Base-by-base conservation (phyloP, 92 coral and sea anemone species). In the Porites evermanni region DNA sequence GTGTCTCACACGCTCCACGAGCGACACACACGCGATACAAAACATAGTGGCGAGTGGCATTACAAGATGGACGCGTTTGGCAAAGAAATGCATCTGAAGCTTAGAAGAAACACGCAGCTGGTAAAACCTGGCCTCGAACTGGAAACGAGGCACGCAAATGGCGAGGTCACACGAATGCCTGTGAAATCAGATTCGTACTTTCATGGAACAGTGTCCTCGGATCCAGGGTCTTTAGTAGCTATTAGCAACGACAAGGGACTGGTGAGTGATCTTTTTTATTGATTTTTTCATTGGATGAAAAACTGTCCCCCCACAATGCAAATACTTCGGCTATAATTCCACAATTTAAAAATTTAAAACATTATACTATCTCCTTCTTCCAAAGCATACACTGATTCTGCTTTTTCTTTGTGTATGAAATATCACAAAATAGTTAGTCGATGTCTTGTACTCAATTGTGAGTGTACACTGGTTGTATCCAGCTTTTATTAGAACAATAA, bases 1-100 rank as follows among this genome's bases (percentile, higher is more conserved):
- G 67, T 84, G 65, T 51, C 82, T 4, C 82, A 84, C 69, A 84
- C 64, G 47, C 88, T 74, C 53, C 88, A 74, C 82, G 82, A 76
- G 67, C 38, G 82, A 10, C 54, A 67, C 47, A 51, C 19, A 8
- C 81, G 83, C 23, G 61, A 84, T 4, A 13, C 6, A 10, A 68
- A 6, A 19, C 23, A 24, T 6, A 59, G 71, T 7, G 38, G 19
- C 4, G 76, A 56, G 20, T 52, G 82, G 81, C 52, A 66, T 72
- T 76, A 76, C 56, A 77, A 64, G 23, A 65, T 75, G 77, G 66
- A 84, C 54, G 88, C 88, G 11, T 77, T 84, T 66, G 88, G 76
- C 20, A 84, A 75, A 19, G 67, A 75, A 23, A 24, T 84, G 68
- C 88, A 76, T 53, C 75, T 84, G 50, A 84, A 84, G 54, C 77